Conservation (phyloP, 2,888 invertebrate species). For the Agrotis clavis region DNA sequence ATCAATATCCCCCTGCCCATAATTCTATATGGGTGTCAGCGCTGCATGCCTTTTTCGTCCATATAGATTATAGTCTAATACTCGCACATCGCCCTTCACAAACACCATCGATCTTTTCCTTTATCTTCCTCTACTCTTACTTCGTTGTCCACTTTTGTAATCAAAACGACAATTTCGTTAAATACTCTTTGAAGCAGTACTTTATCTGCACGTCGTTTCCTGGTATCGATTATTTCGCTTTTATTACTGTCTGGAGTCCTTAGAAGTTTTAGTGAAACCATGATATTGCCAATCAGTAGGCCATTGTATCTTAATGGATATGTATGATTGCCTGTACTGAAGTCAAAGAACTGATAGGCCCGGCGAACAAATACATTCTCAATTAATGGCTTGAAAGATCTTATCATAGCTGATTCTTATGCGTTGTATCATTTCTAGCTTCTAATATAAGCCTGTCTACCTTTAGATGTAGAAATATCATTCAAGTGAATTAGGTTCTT, state of each 20-base stretch:
- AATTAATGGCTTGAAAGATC: background rate
- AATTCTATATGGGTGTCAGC: too few species aligned
- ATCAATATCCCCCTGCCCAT: too few species aligned
- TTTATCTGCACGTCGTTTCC: slow-evolving; percentile 19
- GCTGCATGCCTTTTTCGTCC: too few species aligned
- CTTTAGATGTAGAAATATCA: background rate
- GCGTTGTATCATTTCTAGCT: too few species aligned
- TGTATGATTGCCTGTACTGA: background rate
- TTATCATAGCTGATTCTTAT: background rate
- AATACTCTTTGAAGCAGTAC: background rate
- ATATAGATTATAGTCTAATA: too few species aligned
- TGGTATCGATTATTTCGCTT: slow-evolving; percentile 11
- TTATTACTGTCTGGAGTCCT: slow-evolving; percentile 23
- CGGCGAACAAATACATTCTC: background rate
- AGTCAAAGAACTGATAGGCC: slow-evolving; percentile 7
- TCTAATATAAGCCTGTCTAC: background rate
- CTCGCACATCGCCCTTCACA: background rate
- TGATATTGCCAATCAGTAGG: slow-evolving; percentile 23
- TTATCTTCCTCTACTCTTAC: too few species aligned
- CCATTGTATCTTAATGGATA: slow-evolving; percentile 21
- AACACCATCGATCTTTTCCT: background rate
- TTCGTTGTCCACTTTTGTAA: background rate
- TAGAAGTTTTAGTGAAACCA: background rate
- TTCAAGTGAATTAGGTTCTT: background rate
- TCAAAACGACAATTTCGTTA: background rate